Conservation (phyloP, 2,113 vertebrate species). For the Otus sunia region DNA sequence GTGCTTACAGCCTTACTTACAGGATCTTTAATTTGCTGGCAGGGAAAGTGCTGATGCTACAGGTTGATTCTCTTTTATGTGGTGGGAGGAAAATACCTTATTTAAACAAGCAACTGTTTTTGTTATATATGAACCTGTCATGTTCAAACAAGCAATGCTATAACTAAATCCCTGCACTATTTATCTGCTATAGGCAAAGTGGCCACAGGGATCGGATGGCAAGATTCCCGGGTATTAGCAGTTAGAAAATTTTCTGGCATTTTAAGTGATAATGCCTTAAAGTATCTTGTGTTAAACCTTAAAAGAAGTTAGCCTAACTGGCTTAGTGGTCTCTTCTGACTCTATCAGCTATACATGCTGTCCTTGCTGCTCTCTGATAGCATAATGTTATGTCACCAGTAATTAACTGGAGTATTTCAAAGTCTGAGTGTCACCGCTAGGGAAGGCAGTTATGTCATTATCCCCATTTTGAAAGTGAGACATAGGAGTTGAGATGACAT, state of each 20-base stretch:
- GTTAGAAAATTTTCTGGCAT: neutral
- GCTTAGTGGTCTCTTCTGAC: neutral
- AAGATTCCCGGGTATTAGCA: neutral
- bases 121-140: neutral
- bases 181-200: neutral
- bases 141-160: neutral
- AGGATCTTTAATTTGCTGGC: neutral
- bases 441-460: neutral
- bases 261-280: neutral
- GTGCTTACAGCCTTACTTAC: neutral
- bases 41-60: neutral
- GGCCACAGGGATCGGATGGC: neutral
- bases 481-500: neutral
- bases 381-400: neutral
- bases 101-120: conserved; percentile 4
- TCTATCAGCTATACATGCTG: neutral
- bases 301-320: neutral
- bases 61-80: neutral
- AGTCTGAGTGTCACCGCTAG: neutral
- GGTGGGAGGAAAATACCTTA: neutral
- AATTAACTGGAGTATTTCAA: neutral
- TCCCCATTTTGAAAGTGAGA: neutral
- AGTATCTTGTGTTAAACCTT: neutral
- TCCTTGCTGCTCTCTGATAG: neutral
- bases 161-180: neutral